Percentiles rank a stretch among this genome's conserved stretches.
These are phyloP conservation scores for Rhorus exstirpatorius DNA, from an alignment of 2,888 invertebrate species.

Conservation along the genomic window DNA sequence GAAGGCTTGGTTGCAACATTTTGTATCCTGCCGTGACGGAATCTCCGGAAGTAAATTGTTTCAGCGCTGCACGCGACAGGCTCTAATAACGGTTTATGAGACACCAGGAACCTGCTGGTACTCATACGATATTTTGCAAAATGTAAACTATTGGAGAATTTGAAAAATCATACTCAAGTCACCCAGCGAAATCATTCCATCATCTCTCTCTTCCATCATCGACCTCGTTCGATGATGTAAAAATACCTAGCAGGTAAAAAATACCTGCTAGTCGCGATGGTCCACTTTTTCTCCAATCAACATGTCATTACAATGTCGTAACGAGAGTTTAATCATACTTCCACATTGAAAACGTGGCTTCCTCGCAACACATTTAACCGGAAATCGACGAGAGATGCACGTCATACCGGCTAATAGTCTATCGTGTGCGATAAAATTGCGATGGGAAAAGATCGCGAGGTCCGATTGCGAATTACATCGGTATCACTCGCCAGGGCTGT, in stretches of 20 bases:
- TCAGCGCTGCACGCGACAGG: background rate
- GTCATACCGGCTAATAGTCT: background rate
- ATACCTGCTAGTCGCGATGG: too few species aligned
- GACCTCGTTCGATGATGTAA: too few species aligned
- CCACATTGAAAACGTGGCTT: background rate
- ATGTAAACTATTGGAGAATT: background rate
- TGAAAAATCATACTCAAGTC: background rate
- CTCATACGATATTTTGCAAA: too few species aligned
- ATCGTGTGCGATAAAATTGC: background rate
- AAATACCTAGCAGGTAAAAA: too few species aligned
- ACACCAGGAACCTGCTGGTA: background rate
- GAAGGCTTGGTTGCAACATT: too few species aligned
- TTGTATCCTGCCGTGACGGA: too few species aligned
- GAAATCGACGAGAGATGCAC: constrained; percentile 1
- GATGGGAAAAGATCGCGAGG: background rate
- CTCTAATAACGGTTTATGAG: background rate
- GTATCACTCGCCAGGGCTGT: background rate
- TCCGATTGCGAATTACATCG: background rate
- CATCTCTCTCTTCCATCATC: too few species aligned
- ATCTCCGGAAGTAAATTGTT: too few species aligned
- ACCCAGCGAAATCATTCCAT: too few species aligned
- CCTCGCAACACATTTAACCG: background rate
- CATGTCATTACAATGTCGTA: too few species aligned
- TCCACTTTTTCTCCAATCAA: too few species aligned
- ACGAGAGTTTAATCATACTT: background rate